Percentiles rank a stretch among this genome's conserved stretches.
These are phyloP conservation scores for Todus mexicanus DNA, from an alignment of 2,797 vertebrate species.

Conservation along the genomic window DNA sequence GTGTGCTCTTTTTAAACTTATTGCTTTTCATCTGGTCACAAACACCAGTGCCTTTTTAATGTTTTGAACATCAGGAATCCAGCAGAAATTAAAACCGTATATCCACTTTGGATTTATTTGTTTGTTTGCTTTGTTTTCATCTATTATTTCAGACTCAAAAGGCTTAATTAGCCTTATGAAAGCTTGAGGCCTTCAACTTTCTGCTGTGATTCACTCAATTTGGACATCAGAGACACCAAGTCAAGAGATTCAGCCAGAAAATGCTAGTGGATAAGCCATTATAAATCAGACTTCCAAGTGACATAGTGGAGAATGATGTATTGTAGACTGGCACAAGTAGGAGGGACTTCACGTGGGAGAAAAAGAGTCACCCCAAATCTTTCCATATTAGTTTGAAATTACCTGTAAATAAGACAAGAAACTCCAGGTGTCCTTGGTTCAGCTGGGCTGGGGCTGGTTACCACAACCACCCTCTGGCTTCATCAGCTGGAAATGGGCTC, in stretches of 20 bases:
- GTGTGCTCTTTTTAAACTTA: not conserved
- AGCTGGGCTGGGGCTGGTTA: too few relatives aligned
- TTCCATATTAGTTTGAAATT: not conserved
- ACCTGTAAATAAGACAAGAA: not conserved
- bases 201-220: not conserved
- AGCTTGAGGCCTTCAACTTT: not conserved
- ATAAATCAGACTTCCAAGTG: not conserved
- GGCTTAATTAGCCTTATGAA: not conserved
- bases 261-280: not conserved
- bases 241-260: not conserved
- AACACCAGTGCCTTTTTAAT: not conserved
- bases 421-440: too few relatives aligned
- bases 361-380: not conserved
- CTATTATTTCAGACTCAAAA: not conserved
- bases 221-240: not conserved
- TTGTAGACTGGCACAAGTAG: not conserved
- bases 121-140: not conserved
- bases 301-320: not conserved
- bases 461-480: too few relatives aligned
- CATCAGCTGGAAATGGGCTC: too few relatives aligned
- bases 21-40: not conserved
- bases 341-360: not conserved
- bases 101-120: not conserved
- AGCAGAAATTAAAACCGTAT: not conserved
- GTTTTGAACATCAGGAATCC: not conserved